phyloP scores from a whole-genome alignment of 2,888 invertebrate genomes.

The Orchestes rusci region DNA sequence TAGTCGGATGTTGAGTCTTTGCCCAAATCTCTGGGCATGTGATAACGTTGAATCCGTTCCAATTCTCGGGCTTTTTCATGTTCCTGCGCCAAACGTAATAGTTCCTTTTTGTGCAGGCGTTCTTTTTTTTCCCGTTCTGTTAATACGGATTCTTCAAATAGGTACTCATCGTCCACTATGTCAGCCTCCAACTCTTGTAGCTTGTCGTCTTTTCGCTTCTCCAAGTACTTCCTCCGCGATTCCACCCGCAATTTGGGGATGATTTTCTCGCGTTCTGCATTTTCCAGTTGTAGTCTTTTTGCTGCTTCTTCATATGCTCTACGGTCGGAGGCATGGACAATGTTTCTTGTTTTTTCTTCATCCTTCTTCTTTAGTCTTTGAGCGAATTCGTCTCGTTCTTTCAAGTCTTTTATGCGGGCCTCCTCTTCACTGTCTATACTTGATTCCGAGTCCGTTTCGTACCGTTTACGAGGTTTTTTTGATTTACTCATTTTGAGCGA shows the following conservation, averaged over 20 bases:
- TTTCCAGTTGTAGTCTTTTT: constrained; percentile 80
- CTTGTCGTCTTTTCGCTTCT: constrained; percentile 95
- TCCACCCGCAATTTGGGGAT: constrained; percentile 83
- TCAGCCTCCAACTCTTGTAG: constrained; percentile 91
- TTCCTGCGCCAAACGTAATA: constrained; percentile 86
- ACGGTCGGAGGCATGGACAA: constrained; percentile 59
- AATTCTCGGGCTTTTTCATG: constrained; percentile 92
- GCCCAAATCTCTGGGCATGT: constrained; percentile 85
- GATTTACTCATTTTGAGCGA: constrained; percentile 30
- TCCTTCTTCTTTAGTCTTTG: constrained; percentile 82
- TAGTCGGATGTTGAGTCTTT: constrained; percentile 66
- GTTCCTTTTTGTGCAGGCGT: constrained; percentile 81
- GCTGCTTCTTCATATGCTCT: constrained; percentile 81
- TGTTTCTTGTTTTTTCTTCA: constrained; percentile 78
- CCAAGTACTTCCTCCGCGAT: constrained; percentile 88
- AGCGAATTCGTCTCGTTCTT: constrained; percentile 92
- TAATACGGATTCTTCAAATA: constrained; percentile 70
- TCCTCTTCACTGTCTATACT: constrained; percentile 71
- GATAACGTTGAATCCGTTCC: constrained; percentile 88
- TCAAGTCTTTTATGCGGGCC: constrained; percentile 71
- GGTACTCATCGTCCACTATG: constrained; percentile 91
- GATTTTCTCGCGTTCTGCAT: constrained; percentile 76
- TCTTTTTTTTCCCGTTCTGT: constrained; percentile 81
- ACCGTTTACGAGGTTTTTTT: constrained; percentile 41
- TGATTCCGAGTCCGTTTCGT: constrained; percentile 51